A percentile compares a stretch with the other conserved stretches of the same genome.
Conservation (phyloP, 1,140 invertebrate genomes). For the Drosophila micromelanica region DNA sequence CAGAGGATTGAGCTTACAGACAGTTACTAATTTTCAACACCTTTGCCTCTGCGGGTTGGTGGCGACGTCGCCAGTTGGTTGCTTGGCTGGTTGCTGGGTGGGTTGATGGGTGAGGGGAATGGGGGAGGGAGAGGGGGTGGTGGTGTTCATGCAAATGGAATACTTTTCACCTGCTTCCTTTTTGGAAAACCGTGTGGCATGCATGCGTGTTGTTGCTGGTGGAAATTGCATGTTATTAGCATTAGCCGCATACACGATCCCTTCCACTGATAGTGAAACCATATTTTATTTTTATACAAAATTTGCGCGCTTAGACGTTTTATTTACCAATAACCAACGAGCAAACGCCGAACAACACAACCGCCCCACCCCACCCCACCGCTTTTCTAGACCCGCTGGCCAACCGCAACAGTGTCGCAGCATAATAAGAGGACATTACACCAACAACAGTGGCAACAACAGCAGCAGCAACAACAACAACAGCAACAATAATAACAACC, state of each 20-base stretch:
- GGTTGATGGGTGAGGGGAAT: constrained; percentile 40
- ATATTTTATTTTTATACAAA: constrained; percentile 77
- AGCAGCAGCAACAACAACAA: constrained; percentile 21
- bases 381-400: neutral
- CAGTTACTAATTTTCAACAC: constrained; percentile 80
- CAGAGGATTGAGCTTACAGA: constrained; percentile 34
- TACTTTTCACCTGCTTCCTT: constrained; percentile 79
- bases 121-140: neutral
- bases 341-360: constrained; percentile 16
- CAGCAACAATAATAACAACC: constrained; percentile 58
- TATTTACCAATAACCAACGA: constrained; percentile 78
- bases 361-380: constrained; percentile 9
- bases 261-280: constrained; percentile 76
- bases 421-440: constrained; percentile 81
- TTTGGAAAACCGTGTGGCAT: constrained; percentile 48
- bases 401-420: constrained; percentile 70
- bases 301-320: constrained; percentile 77
- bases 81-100: constrained; percentile 28
- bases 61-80: constrained; percentile 45
- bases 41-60: constrained; percentile 49
- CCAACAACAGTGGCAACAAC: constrained; percentile 64
- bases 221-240: constrained; percentile 81
- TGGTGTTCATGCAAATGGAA: constrained; percentile 79
- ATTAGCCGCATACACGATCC: constrained; percentile 79
- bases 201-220: constrained; percentile 60